Base-by-base conservation (phyloP, 2,113 vertebrate genomes). In the Nanorana parkeri region DNA sequence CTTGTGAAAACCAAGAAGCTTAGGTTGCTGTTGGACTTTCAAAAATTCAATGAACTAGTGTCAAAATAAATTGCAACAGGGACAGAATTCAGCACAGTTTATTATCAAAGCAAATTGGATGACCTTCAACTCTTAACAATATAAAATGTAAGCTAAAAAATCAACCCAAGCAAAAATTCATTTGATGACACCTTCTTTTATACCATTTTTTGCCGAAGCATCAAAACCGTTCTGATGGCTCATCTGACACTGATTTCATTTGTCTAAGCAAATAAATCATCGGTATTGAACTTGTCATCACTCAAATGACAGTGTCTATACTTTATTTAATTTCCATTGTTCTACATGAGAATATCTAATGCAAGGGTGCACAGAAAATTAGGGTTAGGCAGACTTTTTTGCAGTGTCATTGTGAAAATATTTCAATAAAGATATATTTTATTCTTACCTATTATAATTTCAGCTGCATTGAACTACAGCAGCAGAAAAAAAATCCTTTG, bases 241-340 rank as follows among this genome's bases (percentile, higher is more conserved):
- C 87, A 89, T 84, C 85, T 91, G 90, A 90, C 89, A 89, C 85
- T 95, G 92, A 94, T 94, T 95, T 94, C 87, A 91, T 95, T 91
- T 94, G 92, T 93, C 92, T 92, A 92, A 93, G 89, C 86, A 95
- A 92, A 94, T 94, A 95, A 94, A 93, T 96, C 89, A 91, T 92
- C 91, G 81, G 85, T 92, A 90, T 89, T 93, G 92, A 94, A 86
- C 89, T 91, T 91, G 89, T 93, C 86, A 93, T 88, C 87, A 87
- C 84, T 82, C 85, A 80, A 83, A 86, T 92, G 91, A 92, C 90
- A 90, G 82, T 88, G 81, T 75, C 90, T 90, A 88, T 88, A 86
- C 87, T 69, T 94, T 85, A 95, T 95, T 96, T 91, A 91, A 96
- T 96, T 96, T 95, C 77, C 83, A 90, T 80, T 82, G 87, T 89